Evolutionary conservation across 2,888 invertebrate genomes (phyloP), one percentile per base, ranked within the genome.

Genomic region (Creontiades dilutus): DNA sequence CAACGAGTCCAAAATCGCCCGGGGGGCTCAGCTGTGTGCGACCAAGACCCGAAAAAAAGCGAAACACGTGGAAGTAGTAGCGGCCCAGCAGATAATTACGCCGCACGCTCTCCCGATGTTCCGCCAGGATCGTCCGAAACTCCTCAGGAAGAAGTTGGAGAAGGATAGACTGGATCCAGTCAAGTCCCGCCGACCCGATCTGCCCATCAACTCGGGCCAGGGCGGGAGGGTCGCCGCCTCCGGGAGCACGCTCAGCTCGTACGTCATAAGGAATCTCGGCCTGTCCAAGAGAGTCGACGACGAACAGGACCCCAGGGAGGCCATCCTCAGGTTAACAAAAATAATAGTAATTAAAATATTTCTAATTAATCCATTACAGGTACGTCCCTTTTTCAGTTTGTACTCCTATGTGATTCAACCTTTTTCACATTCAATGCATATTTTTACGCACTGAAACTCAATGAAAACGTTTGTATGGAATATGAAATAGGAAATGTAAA

Each of bases 41-140:
- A 95, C 96, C 0, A 98, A 98, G 93, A 95, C 95, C 0, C 95
- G 96, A 92, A 95, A 96, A 87, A 97, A 96, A 93, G 95, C 96
- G 46, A 96, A 97, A 92, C 96, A 97, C 5, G 95, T 97, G 0
- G 98, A 99, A 93, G 96, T 98, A 89, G 95, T 98, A 87, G 96
- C 97, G 86, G 96, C 97, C 0, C 97, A 98, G 92, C 98, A 99
- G 93, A 98, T 99, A 75, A 98, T 99, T 13, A 99, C 99, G 0
- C 99, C 99, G 0, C 98, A 99, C 93, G 98, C 99, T 0, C 93
- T 99, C 90, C 99, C 99, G 0, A 94, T 99, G 93, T 99, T 99
- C 94, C 95, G 98, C 52, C 97, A 98, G 93, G 98, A 98, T 91
- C 95, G 98, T 92, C 95, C 98, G 0, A 96, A 98, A 91, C 97